A percentile compares a stretch with the other conserved stretches of the same genome.
phyloP scores from a whole-genome alignment of 2,888 invertebrate species.

The Drosophila bunnanda region DNA sequence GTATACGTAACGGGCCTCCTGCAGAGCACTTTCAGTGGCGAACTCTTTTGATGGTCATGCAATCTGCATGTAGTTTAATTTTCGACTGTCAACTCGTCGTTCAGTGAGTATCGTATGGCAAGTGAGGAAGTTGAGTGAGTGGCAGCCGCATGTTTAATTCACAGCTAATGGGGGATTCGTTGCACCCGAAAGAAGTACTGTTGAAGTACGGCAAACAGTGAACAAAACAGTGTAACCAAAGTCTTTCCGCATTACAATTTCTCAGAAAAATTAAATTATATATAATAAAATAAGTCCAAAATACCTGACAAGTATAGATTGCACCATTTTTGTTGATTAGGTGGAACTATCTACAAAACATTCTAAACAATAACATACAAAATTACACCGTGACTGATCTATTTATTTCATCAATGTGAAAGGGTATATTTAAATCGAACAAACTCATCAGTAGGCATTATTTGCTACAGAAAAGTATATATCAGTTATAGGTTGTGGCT shows the following conservation, averaged over 20 bases:
- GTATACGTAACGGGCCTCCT: constrained; percentile 68
- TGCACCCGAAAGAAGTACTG: not conserved
- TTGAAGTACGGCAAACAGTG: not conserved
- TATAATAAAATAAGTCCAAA: not conserved
- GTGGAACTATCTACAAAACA: no score
- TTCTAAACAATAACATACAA: no score
- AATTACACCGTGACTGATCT: no score
- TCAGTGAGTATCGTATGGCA: constrained; percentile 23
- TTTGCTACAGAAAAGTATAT: no score
- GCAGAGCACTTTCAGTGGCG: constrained; percentile 31
- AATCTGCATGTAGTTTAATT: constrained; percentile 57
- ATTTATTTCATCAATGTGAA: no score
- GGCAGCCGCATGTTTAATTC: constrained; percentile 67
- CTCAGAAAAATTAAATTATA: not conserved
- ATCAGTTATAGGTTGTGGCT: no score
- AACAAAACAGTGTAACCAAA: not conserved
- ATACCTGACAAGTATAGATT: no score
- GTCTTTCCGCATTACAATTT: not conserved
- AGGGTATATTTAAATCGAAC: no score
- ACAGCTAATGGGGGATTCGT: not conserved
- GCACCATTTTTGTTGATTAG: no score
- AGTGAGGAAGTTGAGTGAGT: constrained; percentile 50
- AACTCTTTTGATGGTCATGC: constrained; percentile 32
- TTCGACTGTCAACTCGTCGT: constrained; percentile 25
- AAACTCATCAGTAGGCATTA: no score